Evolutionary conservation across 1,140 invertebrate genomes (phyloP), one percentile per base, ranked within the genome.

Genomic region (Drosophila sechellia): DNA sequence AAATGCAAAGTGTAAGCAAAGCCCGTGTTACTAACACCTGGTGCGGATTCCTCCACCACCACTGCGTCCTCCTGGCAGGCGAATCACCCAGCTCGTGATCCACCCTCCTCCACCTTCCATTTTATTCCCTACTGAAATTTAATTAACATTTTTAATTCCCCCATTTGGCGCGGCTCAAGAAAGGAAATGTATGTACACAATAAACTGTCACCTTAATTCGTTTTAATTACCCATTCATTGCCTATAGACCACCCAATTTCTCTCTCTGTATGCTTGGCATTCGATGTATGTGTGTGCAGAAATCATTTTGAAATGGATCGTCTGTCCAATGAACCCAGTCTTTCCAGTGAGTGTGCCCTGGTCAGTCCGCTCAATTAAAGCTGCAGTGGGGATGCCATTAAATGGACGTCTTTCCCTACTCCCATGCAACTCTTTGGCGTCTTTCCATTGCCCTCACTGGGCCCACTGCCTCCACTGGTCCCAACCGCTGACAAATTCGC

Each of bases 71-170:
- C 25, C 17, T 13, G 56, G 6, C 68, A 48, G 48, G 63, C 66
- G 66, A 70, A 70, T 70, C 46, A 66, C 20, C 39, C 34, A 39
- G 39, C 65, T 68, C 59, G 43, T n/a, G 27, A 64, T 65, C 35
- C 31, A 35, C 17, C 35, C 46, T 31, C 17, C 46, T 31, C 17
- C 20, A 22, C 20, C n/a, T 46, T 10, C 20, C 35, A 37, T 17
- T 17, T 17, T 17, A 17, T 27, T 40, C 45, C 27, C 37, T 22
- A 35, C 45, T 37, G 31, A 68, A 70, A 70, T 69, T 70, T 50
- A 70, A 70, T 70, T 70, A 70, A 69, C 66, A 69, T 70, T 56
- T 70, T 70, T 70, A 56, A 70, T 70, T 69, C 66, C 50, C 52
- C 15, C 64, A 56, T 63, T 70, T 70, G 68, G 50, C 49, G 56